These are phyloP conservation scores for Trinectes maculatus DNA, from an alignment of 2,113 vertebrate species.

Conservation along the genomic window DNA sequence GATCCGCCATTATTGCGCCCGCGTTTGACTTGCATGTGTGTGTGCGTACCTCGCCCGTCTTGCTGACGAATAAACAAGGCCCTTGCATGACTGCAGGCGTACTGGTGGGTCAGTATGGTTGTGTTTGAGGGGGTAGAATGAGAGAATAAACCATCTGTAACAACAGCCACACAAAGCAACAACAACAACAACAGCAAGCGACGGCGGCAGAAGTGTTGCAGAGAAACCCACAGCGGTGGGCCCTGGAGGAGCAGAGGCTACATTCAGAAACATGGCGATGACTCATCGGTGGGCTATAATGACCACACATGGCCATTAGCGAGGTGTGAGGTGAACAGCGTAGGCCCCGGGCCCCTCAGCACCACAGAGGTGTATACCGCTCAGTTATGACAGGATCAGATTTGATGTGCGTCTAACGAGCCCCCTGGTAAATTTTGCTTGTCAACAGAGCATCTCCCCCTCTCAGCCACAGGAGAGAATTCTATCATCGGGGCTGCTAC, in stretches of 20 bases:
- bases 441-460: constrained; percentile 13
- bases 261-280: constrained; percentile 49
- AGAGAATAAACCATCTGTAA: constrained; percentile 69
- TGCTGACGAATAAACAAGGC: constrained; percentile 61
- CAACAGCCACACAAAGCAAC: constrained; percentile 42
- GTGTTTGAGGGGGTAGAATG: constrained; percentile 42
- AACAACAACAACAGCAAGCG: constrained; percentile 21
- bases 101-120: constrained; percentile 53
- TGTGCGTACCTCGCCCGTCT: constrained; percentile 46
- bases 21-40: constrained; percentile 34
- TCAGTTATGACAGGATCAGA: constrained; percentile 71
- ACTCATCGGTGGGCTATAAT: constrained; percentile 75
- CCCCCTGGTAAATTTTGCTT: constrained; percentile 61
- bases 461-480: constrained; percentile 26
- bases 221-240: constrained; percentile 22
- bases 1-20: constrained; percentile 59
- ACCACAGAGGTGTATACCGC: constrained; percentile 56
- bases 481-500: constrained; percentile 6
- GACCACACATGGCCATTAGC: constrained; percentile 77
- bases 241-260: constrained; percentile 43
- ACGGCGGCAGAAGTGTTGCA: constrained; percentile 4
- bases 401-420: constrained; percentile 73
- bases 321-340: constrained; percentile 68
- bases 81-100: constrained; percentile 57
- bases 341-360: constrained; percentile 48